phyloP scores from a whole-genome alignment of 2,113 vertebrate genomes.

The Ahaetulla prasina region DNA sequence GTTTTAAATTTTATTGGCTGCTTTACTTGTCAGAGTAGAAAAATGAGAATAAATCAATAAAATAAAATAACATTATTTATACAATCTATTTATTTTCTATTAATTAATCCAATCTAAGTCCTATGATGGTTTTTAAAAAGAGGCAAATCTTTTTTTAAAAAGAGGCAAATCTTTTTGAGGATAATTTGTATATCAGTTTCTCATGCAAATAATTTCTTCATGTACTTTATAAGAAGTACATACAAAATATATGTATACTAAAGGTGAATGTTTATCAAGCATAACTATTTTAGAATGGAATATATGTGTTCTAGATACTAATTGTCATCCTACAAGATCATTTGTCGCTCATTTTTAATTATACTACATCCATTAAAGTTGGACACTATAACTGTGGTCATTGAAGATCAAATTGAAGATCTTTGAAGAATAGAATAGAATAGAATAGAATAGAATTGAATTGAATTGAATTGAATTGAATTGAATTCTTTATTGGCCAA shows the following conservation, averaged over 20 bases:
- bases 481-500: no score
- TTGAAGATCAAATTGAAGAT: no score
- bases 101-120: neutral
- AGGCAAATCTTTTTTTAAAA: neutral
- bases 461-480: no score
- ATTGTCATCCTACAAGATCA: conserved; percentile 41
- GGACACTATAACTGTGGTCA: neutral
- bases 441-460: no score
- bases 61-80: no score
- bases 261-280: conserved; percentile 36
- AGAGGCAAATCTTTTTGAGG: neutral
- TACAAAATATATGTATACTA: conserved; percentile 19
- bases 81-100: neutral
- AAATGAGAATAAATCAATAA: no score
- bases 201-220: neutral
- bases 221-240: neutral
- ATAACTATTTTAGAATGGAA: conserved; percentile 28
- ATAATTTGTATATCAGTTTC: neutral
- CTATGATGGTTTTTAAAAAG: neutral
- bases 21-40: no score
- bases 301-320: conserved; percentile 38
- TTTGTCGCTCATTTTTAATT: conserved; percentile 45
- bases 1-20: no score
- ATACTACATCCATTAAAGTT: neutral
- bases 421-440: no score